Evolutionary conservation across 2,113 vertebrate genomes (phyloP).

Genomic region (Romanogobio albipinnatus): DNA sequence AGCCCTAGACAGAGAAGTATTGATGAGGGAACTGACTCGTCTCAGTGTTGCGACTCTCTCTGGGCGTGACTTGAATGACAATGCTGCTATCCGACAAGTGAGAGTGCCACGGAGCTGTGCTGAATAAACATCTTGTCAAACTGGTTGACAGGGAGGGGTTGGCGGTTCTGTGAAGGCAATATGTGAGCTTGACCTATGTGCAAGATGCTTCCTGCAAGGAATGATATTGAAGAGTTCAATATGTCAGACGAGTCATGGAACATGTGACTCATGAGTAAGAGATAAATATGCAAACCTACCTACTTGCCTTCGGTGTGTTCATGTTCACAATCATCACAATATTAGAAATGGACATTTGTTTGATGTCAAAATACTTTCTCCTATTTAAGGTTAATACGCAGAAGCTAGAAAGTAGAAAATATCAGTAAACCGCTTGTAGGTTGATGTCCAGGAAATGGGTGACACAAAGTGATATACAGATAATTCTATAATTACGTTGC

Average conservation of each 20-base stretch:
- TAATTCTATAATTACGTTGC: too few species aligned
- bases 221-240: neutral
- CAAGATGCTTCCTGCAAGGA: neutral
- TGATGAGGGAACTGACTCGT: conserved; percentile 28
- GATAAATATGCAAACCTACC: neutral
- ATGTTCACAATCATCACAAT: neutral
- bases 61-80: conserved; percentile 43
- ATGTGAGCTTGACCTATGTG: conserved; percentile 5
- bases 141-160: conserved; percentile 41
- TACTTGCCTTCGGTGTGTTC: neutral
- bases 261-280: conserved; percentile 1
- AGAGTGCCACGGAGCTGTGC: neutral
- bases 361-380: neutral
- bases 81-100: neutral
- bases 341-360: neutral
- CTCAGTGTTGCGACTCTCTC: neutral
- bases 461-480: too few species aligned
- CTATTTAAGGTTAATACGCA: neutral
- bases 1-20: neutral
- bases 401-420: too few species aligned
- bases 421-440: neutral
- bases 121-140: conserved; percentile 49
- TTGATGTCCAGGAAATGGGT: neutral
- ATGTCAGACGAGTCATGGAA: neutral
- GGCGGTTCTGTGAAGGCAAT: neutral